Percentiles rank a stretch among this genome's conserved stretches.
These are phyloP conservation scores for Tiaroga cobitis DNA, from an alignment of 2,797 vertebrate genomes.

Conservation along the genomic window DNA sequence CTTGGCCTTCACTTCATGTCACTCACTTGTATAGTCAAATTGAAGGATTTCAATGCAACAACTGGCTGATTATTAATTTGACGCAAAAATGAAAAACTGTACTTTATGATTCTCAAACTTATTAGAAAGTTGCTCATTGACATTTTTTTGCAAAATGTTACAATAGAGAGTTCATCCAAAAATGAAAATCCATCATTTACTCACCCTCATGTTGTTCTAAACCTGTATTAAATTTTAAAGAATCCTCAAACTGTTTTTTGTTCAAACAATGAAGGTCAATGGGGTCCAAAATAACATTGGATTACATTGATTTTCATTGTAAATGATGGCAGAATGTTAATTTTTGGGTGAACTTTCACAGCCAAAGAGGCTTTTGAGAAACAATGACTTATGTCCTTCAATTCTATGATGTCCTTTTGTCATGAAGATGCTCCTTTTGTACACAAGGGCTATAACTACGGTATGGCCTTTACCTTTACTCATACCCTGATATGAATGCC, in stretches of 20 bases:
- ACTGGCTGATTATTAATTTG: neutral
- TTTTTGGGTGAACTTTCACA: constrained; percentile 4
- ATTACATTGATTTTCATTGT: constrained; percentile 3
- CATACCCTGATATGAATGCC: constrained; percentile 72
- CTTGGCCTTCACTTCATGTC: neutral
- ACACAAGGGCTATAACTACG: constrained; percentile 73
- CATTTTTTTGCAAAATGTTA: neutral
- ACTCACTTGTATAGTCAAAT: neutral
- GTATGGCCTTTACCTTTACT: constrained; percentile 75
- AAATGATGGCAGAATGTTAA: neutral
- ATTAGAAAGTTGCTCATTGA: neutral
- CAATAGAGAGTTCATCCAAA: constrained; percentile 6
- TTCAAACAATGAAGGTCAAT: neutral
- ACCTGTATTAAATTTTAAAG: neutral
- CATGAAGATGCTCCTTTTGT: constrained; percentile 66
- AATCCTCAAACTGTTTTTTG: neutral
- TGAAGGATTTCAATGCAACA: neutral
- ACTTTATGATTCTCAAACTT: neutral
- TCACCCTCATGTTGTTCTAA: neutral
- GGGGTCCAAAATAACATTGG: neutral
- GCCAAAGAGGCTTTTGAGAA: constrained; percentile 46
- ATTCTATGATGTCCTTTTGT: constrained; percentile 66
- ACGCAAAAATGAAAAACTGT: neutral
- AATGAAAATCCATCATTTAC: constrained; percentile 1
- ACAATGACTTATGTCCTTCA: constrained; percentile 51